Conservation (phyloP, 2,888 invertebrate species). For the Cepaea hortensis region DNA sequence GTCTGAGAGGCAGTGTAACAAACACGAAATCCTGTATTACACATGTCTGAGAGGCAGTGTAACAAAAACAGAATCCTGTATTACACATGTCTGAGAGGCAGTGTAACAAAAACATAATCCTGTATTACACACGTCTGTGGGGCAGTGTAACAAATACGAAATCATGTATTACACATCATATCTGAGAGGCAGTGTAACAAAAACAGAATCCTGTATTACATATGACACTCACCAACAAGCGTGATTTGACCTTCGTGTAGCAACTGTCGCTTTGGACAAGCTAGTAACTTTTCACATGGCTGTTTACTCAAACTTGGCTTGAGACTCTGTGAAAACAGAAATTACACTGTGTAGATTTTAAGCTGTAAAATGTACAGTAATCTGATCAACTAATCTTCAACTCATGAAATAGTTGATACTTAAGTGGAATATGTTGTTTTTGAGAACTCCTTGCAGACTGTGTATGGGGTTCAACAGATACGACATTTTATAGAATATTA, state of each 20-base stretch:
- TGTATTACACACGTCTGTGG: neutral
- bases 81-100: too few species aligned
- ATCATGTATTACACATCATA: neutral
- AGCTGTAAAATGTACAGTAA: neutral
- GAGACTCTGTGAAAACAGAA: conserved; percentile 77
- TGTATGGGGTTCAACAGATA: neutral
- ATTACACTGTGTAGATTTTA: neutral
- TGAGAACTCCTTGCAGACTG: too few species aligned
- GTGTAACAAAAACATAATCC: too few species aligned
- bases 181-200: too few species aligned
- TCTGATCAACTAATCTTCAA: neutral
- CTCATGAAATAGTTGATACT: neutral
- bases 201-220: neutral
- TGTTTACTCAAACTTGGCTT: conserved; percentile 79
- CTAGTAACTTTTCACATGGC: conserved; percentile 81
- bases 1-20: too few species aligned
- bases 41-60: too few species aligned
- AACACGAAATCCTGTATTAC: too few species aligned
- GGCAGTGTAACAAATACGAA: too few species aligned
- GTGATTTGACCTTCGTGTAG: conserved; percentile 78
- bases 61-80: too few species aligned
- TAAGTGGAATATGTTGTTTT: neutral
- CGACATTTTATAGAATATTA: too few species aligned
- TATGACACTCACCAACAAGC: conserved; percentile 75
- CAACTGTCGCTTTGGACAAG: conserved; percentile 78